These are phyloP conservation scores for Burhinus oedicnemus DNA, from an alignment of 2,113 vertebrate genomes.

Conservation along the genomic window DNA sequence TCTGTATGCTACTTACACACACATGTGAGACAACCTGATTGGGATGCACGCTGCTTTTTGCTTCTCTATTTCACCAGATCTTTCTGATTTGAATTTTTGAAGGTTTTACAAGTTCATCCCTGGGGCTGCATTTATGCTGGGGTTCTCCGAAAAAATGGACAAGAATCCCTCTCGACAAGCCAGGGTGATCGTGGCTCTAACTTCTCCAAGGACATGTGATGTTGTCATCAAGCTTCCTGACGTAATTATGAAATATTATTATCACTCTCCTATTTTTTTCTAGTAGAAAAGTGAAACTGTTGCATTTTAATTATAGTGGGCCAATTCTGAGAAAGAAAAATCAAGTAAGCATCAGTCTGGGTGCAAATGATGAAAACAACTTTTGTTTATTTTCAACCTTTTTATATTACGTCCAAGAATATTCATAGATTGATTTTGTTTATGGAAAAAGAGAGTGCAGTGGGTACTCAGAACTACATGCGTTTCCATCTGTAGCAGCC, in stretches of 20 bases:
- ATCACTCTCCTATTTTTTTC: neutral
- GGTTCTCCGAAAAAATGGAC: constrained; percentile 38
- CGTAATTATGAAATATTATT: constrained; percentile 62
- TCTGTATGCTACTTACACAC: neutral
- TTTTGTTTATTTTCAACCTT: neutral
- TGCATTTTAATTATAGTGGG: neutral
- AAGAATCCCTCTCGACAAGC: constrained; percentile 74
- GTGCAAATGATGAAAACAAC: neutral
- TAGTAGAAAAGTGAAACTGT: neutral
- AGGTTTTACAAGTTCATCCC: constrained; percentile 72
- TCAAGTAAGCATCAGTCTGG: neutral
- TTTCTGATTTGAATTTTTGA: constrained; percentile 27
- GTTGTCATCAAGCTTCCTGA: constrained; percentile 74
- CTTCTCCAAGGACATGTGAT: constrained; percentile 65
- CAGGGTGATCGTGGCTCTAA: constrained; percentile 64
- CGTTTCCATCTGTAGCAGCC: neutral
- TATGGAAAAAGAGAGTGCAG: neutral
- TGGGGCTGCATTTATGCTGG: constrained; percentile 40
- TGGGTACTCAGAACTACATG: neutral
- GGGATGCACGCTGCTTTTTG: neutral
- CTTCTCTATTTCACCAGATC: neutral
- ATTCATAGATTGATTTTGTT: neutral
- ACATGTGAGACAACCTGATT: neutral
- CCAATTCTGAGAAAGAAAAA: neutral
- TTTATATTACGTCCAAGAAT: neutral